Evolutionary conservation across 1,140 invertebrate genomes (phyloP).

Genomic region (Lepidurus packardi): DNA sequence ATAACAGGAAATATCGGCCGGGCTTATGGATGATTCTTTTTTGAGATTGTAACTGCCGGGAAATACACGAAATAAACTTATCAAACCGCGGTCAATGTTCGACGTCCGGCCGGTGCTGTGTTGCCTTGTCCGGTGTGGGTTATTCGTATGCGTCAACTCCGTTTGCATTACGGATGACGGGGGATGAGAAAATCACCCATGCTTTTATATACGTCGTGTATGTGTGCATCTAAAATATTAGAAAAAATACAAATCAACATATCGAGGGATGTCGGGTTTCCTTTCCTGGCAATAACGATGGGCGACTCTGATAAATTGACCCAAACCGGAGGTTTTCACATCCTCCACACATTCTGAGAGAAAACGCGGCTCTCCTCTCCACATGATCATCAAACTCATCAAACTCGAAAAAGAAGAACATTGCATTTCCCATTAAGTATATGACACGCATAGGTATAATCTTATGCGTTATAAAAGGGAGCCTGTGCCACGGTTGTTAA

Average conservation of each 20-base stretch:
- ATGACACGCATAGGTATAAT: no score
- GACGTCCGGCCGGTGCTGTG: not conserved
- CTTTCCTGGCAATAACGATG: conserved; percentile 21
- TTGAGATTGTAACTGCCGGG: not conserved
- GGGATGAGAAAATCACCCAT: conserved; percentile 8
- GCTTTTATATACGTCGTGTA: not conserved
- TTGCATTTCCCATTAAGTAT: not conserved
- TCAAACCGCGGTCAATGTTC: conserved; percentile 15
- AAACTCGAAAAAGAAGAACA: not conserved
- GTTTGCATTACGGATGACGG: not conserved
- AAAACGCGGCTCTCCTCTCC: not conserved
- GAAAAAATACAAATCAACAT: not conserved
- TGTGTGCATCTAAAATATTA: not conserved
- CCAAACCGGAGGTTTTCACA: conserved; percentile 21
- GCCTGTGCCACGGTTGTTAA: no score
- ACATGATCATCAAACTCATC: not conserved
- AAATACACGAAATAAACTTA: not conserved
- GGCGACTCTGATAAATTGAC: conserved; percentile 16
- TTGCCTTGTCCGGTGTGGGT: conserved; percentile 12
- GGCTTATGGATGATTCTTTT: not conserved
- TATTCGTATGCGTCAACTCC: not conserved
- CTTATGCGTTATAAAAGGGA: no score
- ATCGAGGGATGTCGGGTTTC: conserved; percentile 20
- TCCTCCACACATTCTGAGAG: not conserved
- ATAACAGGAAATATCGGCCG: not conserved